A percentile compares a stretch with the other conserved stretches of the same genome.
Conservation (phyloP, 2,113 vertebrate genomes). For the Ellobius talpinus region DNA sequence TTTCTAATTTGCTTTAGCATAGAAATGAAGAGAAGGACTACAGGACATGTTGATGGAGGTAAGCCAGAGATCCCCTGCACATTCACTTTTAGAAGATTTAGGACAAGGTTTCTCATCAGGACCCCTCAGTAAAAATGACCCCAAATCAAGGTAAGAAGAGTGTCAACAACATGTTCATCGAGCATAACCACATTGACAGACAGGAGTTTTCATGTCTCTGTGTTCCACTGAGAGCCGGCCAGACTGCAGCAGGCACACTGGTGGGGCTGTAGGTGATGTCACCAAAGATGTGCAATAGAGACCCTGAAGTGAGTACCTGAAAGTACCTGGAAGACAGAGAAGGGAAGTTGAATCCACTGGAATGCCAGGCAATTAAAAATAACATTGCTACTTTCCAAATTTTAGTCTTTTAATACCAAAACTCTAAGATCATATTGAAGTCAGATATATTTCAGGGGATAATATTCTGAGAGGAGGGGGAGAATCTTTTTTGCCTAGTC, state of each 20-base stretch:
- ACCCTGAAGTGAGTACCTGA: not conserved
- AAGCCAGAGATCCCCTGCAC: not conserved
- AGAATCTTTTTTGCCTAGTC: not conserved
- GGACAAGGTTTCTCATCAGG: not conserved
- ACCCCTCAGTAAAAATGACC: not conserved
- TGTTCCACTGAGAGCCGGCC: not conserved
- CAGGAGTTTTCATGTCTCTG: not conserved
- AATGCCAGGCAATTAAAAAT: not conserved
- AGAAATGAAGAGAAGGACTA: not conserved
- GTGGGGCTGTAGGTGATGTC: not conserved
- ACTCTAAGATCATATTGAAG: not conserved
- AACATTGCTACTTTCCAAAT: not conserved
- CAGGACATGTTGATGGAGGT: not conserved
- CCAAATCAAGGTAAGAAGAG: not conserved
- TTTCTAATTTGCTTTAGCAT: not conserved
- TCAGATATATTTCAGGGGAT: not conserved
- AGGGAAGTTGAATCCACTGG: not conserved
- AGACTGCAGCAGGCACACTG: not conserved
- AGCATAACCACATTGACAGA: not conserved
- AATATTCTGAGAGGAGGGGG: not conserved
- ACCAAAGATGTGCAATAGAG: not conserved
- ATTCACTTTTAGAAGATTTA: not conserved
- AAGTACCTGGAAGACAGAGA: not conserved
- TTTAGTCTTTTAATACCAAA: not conserved
- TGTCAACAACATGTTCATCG: not conserved